Evolutionary conservation across 2,797 vertebrate genomes (phyloP).

Genomic region (Leucoraja ocellata): DNA sequence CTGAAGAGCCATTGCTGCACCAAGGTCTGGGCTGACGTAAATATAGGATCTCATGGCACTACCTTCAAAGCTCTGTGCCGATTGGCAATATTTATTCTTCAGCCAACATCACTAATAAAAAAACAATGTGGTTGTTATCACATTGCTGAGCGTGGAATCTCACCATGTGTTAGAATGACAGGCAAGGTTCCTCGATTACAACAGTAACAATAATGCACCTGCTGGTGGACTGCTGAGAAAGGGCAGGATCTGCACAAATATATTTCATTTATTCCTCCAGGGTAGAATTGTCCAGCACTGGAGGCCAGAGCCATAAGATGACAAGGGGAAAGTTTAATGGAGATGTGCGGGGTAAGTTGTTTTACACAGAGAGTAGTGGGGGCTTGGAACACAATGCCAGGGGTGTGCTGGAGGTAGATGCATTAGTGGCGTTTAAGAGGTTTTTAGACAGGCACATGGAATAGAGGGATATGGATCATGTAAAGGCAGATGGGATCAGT

Average conservation of each 20-base stretch:
- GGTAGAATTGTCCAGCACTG: no score
- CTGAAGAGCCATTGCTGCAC: neutral
- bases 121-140: neutral
- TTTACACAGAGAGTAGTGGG: no score
- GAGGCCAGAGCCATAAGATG: no score
- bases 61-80: neutral
- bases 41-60: neutral
- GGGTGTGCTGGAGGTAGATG: no score
- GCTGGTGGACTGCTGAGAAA: neutral
- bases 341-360: no score
- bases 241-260: neutral
- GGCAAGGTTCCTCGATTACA: neutral
- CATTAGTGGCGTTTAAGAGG: no score
- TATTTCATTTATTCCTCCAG: neutral
- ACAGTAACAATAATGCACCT: neutral
- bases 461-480: no score
- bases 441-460: no score
- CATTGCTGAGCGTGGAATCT: neutral
- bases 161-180: neutral
- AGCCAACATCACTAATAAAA: neutral
- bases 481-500: no score
- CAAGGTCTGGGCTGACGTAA: neutral
- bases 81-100: neutral
- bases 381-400: no score
- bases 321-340: no score